A percentile compares a stretch with the other conserved stretches of the same genome.
These are phyloP conservation scores for Oasisia sp. DNA, from an alignment of 2,888 invertebrate genomes.

Conservation along the genomic window DNA sequence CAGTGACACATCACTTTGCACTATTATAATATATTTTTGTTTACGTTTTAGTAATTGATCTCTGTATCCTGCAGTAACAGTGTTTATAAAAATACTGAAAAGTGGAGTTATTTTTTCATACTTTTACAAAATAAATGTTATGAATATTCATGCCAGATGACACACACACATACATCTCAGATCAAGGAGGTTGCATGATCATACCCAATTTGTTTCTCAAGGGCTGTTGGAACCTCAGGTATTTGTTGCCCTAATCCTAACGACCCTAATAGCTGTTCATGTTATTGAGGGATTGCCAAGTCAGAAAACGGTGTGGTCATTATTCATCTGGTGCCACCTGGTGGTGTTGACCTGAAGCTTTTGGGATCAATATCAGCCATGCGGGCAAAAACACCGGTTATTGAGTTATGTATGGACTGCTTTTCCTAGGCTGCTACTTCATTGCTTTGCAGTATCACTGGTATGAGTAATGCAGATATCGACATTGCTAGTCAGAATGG, in stretches of 20 bases:
- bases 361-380: neutral
- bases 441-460: neutral
- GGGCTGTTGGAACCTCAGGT: neutral
- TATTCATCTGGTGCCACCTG: neutral
- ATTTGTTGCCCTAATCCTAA: neutral
- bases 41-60: neutral
- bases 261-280: neutral
- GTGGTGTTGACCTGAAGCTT: neutral
- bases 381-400: neutral
- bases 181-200: neutral
- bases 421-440: neutral
- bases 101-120: neutral
- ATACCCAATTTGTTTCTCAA: neutral
- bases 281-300: neutral
- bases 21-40: neutral
- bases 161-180: neutral
- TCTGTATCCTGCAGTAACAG: neutral
- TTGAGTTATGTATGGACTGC: neutral
- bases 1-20: neutral
- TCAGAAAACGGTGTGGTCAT: neutral
- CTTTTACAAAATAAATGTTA: too few relatives aligned
- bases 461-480: neutral
- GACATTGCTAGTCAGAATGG: neutral
- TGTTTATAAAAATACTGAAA: neutral
- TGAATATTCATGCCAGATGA: neutral